Base-by-base conservation (phyloP, 2,797 vertebrate genomes). In the Lycodopsis pacificus region DNA sequence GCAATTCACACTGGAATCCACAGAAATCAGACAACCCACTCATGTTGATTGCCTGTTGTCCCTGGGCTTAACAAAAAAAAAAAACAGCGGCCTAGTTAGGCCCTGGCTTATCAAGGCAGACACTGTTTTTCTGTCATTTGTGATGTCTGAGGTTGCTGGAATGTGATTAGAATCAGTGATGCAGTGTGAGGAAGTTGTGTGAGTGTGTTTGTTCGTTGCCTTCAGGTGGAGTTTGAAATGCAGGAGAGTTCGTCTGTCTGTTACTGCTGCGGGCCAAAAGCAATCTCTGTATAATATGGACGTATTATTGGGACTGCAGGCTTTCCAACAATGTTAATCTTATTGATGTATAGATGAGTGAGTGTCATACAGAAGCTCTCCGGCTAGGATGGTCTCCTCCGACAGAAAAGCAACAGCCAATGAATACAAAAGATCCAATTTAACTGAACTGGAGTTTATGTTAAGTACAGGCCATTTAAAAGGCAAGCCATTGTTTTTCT, bases 81-180 rank as follows among this genome's bases (percentile, higher is more conserved):
- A 27, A 27, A 40, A 62, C 69, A 65, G 58, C 70, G 63, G 51
- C 48, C 59, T 76, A 17, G 44, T 68, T 57, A 59, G 42, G 42
- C 32, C 34, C 12, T 40, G 70, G 49, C 57, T 22, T 46, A 57
- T 77, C 44, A 62, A 54, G 27, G 30, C 51, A 80, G 48, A 63
- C 73, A 57, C 56, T n/a, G 54, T 48, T 57, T 63, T 61, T 36
- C 34, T 70, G 34, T 74, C 36, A 11, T 73, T 48, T 53, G 58
- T 61, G 72, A 86, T 67, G 54, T 76, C 68, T 80, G 36, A 62
- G 61, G 34, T 53, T 51, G 25, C 7, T 64, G 17, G 71, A 68
- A 66, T 73, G 20, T 73, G 76, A 86, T 81, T 81, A 67, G 14
- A 79, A 44, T 83, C 75, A 74, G 62, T 72, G 69, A 80, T 73